Conservation (phyloP, 2,888 invertebrate genomes). For the Notodonta ziczac region DNA sequence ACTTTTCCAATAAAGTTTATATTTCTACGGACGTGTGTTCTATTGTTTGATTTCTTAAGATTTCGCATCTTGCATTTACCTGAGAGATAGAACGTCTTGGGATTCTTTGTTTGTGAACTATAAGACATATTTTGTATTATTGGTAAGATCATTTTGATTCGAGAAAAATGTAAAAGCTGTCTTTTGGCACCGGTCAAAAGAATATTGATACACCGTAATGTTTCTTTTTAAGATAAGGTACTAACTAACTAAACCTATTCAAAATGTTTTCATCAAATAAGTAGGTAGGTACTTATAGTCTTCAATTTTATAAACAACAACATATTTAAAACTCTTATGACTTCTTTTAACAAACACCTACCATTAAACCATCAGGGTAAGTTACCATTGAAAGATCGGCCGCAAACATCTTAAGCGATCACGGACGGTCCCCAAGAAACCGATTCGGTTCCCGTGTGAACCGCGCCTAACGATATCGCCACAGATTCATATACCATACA, state of each 20-base stretch:
- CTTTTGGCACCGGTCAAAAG: too few species aligned
- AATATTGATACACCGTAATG: too few species aligned
- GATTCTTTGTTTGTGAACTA: slow-evolving; percentile 52
- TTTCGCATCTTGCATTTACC: slow-evolving; percentile 78
- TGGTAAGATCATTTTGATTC: slow-evolving; percentile 14
- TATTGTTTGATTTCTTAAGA: slow-evolving; percentile 66
- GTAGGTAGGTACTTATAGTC: too few species aligned
- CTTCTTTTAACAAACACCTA: too few species aligned
- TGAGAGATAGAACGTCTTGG: slow-evolving; percentile 63
- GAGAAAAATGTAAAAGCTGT: too few species aligned
- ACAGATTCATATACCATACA: slow-evolving; percentile 36
- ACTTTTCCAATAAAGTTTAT: slow-evolving; percentile 18
- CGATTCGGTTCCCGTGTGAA: slow-evolving; percentile 80
- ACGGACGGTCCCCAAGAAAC: slow-evolving; percentile 67
- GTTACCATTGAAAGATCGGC: slow-evolving; percentile 32
- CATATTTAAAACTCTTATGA: too few species aligned
- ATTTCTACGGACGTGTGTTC: slow-evolving; percentile 12
- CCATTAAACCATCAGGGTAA: too few species aligned
- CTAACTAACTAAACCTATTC: too few species aligned
- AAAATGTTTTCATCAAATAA: too few species aligned
- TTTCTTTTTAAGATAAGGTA: too few species aligned
- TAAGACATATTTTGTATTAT: slow-evolving; percentile 44
- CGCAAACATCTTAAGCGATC: slow-evolving; percentile 47
- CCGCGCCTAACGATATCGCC: slow-evolving; percentile 41
- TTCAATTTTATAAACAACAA: too few species aligned